Evolutionary conservation across 1,140 invertebrate species (phyloP).

Genomic region (Trichonephila clavata): DNA sequence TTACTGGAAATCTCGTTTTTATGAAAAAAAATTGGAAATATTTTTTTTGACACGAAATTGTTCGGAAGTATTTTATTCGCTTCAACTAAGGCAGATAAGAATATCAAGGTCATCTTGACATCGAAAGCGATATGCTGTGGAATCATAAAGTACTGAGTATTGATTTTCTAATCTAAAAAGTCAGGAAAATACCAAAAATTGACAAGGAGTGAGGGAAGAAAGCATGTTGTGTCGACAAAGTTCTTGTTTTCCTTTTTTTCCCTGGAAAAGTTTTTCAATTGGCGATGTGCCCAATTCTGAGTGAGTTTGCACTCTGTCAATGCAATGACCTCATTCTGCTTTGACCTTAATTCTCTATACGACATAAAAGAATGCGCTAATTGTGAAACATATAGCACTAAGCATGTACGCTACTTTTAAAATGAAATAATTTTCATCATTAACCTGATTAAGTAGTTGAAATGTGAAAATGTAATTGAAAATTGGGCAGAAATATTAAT

Average conservation of each 20-base stretch:
- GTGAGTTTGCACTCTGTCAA: not conserved
- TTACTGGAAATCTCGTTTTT: no score
- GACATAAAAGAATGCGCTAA: not conserved
- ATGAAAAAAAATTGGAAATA: not conserved
- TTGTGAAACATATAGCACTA: not conserved
- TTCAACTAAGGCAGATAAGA: not conserved
- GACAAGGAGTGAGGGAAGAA: not conserved
- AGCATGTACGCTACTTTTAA: no score
- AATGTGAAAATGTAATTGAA: no score
- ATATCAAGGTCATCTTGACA: not conserved
- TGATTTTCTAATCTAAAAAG: constrained; percentile 18
- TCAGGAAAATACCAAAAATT: not conserved
- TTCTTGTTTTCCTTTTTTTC: not conserved
- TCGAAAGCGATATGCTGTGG: not conserved
- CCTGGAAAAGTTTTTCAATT: constrained; percentile 8
- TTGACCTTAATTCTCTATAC: constrained; percentile 1
- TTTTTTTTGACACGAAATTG: not conserved
- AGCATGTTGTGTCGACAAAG: not conserved
- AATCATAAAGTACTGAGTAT: not conserved
- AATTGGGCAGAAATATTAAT: no score
- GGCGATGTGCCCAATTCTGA: not conserved
- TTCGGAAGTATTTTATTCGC: not conserved
- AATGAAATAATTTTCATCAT: no score
- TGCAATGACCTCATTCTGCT: not conserved
- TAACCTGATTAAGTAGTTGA: no score